A percentile compares a stretch with the other conserved stretches of the same genome.
Conservation (phyloP, 2,113 vertebrate genomes). For the Motacilla alba region DNA sequence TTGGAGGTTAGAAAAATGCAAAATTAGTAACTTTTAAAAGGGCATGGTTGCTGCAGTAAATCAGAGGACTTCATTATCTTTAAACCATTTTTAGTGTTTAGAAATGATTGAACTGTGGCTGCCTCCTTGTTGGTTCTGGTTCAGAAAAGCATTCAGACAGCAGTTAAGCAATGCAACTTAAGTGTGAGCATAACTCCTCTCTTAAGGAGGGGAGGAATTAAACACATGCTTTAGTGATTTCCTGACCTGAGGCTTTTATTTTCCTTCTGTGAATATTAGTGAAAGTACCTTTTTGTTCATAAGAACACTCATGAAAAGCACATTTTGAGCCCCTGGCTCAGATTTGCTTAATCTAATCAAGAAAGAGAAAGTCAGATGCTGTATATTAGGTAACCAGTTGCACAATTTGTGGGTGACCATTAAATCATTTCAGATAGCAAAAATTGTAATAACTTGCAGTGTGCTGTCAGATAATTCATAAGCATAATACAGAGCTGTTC, state of each 20-base stretch:
- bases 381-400: background rate
- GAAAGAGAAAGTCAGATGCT: conserved; percentile 5
- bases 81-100: background rate
- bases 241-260: conserved; percentile 58
- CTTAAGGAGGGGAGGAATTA: conserved; percentile 44
- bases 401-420: conserved; percentile 15
- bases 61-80: background rate
- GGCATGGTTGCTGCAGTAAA: background rate
- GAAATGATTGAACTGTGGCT: background rate
- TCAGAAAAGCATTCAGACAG: conserved; percentile 27
- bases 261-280: conserved; percentile 62
- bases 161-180: background rate
- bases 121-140: background rate
- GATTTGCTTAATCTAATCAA: conserved; percentile 60
- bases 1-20: background rate
- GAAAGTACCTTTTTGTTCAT: conserved; percentile 61
- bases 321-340: conserved; percentile 41
- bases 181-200: background rate
- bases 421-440: background rate
- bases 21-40: background rate
- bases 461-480: background rate
- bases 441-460: background rate
- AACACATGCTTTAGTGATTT: conserved; percentile 60
- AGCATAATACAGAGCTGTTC: background rate
- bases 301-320: conserved; percentile 41